These are phyloP conservation scores for Cephus spinipes DNA, from an alignment of 2,888 invertebrate species.

Conservation along the genomic window DNA sequence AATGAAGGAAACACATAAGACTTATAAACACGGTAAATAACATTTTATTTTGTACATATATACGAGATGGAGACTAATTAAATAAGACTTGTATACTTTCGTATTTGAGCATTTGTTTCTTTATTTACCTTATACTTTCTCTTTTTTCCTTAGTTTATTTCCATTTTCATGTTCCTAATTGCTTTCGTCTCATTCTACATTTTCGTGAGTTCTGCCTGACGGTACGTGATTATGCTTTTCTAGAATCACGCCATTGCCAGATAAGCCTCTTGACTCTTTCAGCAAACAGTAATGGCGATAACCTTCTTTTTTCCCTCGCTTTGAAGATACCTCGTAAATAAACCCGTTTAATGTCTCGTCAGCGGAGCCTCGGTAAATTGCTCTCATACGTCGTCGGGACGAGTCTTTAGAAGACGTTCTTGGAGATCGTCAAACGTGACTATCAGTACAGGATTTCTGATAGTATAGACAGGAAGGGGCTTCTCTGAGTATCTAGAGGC, in stretches of 20 bases:
- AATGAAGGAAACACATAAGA: constrained; percentile 26
- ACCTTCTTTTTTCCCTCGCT: constrained; percentile 6
- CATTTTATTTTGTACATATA: constrained; percentile 37
- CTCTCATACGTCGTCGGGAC: not conserved
- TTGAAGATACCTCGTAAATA: not conserved
- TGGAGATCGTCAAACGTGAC: not conserved
- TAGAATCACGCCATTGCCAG: not conserved
- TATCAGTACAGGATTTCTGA: not conserved
- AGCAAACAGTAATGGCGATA: not conserved
- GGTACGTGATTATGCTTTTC: not conserved
- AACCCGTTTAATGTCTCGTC: not conserved
- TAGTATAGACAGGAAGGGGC: not conserved
- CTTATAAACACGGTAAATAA: constrained; percentile 34
- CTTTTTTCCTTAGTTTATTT: not conserved
- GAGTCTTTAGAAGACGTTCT: not conserved
- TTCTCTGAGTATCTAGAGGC: not conserved
- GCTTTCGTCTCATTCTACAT: not conserved
- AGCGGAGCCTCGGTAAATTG: not conserved
- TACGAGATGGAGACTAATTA: constrained; percentile 43
- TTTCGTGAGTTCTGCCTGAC: not conserved
- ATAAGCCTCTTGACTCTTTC: not conserved
- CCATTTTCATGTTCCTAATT: too few relatives aligned
- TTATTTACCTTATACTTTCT: not conserved
- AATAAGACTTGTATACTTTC: constrained; percentile 56
- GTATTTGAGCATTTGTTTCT: constrained; percentile 25